These are phyloP conservation scores for Conger conger DNA, from an alignment of 2,113 vertebrate genomes.

Conservation along the genomic window DNA sequence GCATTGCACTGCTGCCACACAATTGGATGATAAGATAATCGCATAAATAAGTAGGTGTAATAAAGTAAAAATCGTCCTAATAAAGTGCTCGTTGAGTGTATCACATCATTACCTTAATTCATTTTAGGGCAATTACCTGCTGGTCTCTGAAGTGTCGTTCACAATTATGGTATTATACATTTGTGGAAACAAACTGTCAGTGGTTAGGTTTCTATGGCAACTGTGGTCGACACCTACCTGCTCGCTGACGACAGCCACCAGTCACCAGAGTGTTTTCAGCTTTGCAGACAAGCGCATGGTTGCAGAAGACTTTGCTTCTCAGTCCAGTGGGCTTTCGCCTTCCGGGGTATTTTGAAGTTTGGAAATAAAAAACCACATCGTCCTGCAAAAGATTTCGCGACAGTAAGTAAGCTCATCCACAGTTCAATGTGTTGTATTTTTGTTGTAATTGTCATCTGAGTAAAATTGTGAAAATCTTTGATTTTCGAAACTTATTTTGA, in stretches of 20 bases:
- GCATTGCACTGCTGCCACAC: no score
- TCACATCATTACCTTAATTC: neutral
- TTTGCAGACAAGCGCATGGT: constrained; percentile 9
- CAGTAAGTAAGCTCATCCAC: neutral
- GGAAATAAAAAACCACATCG: neutral
- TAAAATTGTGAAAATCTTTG: neutral
- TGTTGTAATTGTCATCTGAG: neutral
- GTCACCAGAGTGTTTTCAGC: constrained; percentile 13
- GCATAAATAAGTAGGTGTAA: no score
- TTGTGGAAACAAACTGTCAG: constrained; percentile 34
- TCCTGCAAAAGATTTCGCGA: neutral
- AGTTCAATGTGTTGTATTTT: neutral
- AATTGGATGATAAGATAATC: no score
- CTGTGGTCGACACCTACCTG: constrained; percentile 36
- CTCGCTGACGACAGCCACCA: constrained; percentile 23
- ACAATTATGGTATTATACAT: neutral
- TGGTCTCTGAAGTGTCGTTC: neutral
- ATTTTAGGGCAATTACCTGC: neutral
- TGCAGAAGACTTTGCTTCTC: neutral
- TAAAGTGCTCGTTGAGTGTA: no score
- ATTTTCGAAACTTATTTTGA: neutral
- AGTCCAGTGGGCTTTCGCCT: neutral
- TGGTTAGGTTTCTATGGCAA: constrained; percentile 48
- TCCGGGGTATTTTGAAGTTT: neutral
- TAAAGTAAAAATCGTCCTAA: no score